Percentiles rank a stretch among this genome's conserved stretches.
Conservation (phyloP, 2,113 vertebrate species). For the Nymphicus hollandicus region DNA sequence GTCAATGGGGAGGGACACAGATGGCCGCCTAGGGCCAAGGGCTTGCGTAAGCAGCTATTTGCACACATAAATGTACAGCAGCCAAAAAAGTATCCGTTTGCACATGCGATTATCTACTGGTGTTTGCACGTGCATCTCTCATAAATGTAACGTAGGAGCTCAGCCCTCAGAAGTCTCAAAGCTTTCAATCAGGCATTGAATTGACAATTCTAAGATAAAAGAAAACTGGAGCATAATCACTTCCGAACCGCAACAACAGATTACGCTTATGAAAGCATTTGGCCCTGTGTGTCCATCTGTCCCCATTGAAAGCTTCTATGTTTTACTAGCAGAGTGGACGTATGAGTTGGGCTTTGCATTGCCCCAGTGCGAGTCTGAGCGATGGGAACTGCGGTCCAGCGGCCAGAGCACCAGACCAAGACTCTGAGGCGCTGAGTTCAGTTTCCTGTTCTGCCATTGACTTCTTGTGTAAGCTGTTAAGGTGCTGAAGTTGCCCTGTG, state of each 20-base stretch:
- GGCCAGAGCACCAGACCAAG: background rate
- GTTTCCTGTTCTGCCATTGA: background rate
- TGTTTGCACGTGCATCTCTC: background rate
- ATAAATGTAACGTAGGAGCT: background rate
- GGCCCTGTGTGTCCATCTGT: background rate
- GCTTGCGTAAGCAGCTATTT: background rate
- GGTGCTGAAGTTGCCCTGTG: accelerated
- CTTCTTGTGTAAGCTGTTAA: background rate
- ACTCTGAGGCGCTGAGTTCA: background rate
- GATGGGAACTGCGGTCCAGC: background rate
- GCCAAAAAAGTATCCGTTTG: background rate
- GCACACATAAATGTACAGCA: background rate
- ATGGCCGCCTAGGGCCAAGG: background rate
- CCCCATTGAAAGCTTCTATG: background rate
- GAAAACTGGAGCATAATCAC: background rate
- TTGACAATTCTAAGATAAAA: conserved; percentile 32
- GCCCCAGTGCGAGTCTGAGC: accelerated
- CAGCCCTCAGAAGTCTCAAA: conserved; percentile 28
- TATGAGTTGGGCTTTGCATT: background rate
- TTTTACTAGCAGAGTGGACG: background rate
- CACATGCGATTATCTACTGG: background rate
- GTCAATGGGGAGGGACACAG: background rate
- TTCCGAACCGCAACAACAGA: background rate
- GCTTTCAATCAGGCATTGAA: conserved; percentile 5
- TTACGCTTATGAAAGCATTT: conserved; percentile 2